Evolutionary conservation across 2,888 invertebrate genomes (phyloP).

Genomic region (Laspeyria flexula): DNA sequence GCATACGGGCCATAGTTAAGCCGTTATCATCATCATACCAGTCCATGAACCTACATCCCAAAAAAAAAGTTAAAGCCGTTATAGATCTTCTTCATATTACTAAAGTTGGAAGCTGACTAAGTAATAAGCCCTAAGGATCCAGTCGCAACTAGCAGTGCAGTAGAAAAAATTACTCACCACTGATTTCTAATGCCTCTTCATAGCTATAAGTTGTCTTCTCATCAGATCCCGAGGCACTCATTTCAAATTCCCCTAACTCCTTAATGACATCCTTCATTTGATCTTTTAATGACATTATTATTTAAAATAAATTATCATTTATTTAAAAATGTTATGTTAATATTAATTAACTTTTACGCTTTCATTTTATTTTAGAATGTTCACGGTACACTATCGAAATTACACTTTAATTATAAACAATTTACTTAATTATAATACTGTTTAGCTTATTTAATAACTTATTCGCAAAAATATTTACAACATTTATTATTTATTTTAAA

Average conservation of each 20-base stretch:
- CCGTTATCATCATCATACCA: no score
- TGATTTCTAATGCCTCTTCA: slow-evolving; percentile 56
- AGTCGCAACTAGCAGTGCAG: no score
- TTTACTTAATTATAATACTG: not conserved
- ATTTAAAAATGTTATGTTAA: not conserved
- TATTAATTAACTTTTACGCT: not conserved
- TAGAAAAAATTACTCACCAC: slow-evolving; percentile 44
- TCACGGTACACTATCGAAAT: not conserved
- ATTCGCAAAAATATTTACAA: no score
- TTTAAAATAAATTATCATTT: not conserved
- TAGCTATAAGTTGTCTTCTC: slow-evolving; percentile 33
- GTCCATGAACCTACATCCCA: no score
- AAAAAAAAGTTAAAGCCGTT: no score
- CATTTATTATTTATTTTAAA: no score
- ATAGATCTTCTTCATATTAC: no score
- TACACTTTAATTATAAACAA: not conserved
- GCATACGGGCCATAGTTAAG: no score
- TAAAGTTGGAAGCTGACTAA: no score
- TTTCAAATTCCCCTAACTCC: slow-evolving; percentile 28
- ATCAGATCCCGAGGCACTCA: slow-evolving; percentile 13
- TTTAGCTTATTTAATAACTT: not conserved
- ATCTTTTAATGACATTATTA: slow-evolving; percentile 21
- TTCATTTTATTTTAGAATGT: not conserved
- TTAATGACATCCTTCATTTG: slow-evolving; percentile 8
- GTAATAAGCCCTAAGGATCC: no score